Percentiles rank a stretch among this genome's conserved stretches.
Conservation (phyloP, 2,797 vertebrate species). For the Gambelia wislizenii region DNA sequence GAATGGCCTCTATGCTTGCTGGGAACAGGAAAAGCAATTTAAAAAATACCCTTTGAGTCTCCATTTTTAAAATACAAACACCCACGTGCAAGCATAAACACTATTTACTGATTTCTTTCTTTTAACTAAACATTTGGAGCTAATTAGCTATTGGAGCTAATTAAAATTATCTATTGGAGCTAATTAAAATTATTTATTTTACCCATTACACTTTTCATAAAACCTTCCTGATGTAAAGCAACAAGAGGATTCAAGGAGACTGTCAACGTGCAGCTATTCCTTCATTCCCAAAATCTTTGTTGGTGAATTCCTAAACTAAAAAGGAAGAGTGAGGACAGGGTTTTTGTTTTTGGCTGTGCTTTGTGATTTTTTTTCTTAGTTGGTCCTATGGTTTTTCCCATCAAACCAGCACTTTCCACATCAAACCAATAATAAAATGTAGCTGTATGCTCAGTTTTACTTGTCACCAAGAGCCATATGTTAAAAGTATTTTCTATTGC, state of each 20-base stretch:
- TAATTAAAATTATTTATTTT: neutral
- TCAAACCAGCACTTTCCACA: neutral
- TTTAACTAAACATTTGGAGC: neutral
- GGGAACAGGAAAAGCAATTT: no score
- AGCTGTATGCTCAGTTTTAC: neutral
- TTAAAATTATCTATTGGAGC: neutral
- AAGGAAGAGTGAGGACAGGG: neutral
- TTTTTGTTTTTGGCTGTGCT: constrained; percentile 12
- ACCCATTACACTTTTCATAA: neutral
- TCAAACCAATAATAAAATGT: neutral
- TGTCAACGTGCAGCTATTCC: neutral
- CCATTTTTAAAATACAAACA: no score
- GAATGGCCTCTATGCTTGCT: no score
- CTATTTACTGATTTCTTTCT: no score
- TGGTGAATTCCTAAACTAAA: neutral
- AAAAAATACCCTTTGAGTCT: no score
- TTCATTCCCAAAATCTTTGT: neutral
- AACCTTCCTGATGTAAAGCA: constrained; percentile 5
- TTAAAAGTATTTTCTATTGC: neutral
- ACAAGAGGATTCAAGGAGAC: neutral
- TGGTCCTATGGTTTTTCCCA: neutral
- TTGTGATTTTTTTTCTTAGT: constrained; percentile 30
- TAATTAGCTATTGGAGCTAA: neutral
- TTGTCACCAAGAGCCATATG: neutral
- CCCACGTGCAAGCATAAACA: no score